These are phyloP conservation scores for Scalopus aquaticus DNA, from an alignment of 2,113 vertebrate genomes.

Conservation along the genomic window DNA sequence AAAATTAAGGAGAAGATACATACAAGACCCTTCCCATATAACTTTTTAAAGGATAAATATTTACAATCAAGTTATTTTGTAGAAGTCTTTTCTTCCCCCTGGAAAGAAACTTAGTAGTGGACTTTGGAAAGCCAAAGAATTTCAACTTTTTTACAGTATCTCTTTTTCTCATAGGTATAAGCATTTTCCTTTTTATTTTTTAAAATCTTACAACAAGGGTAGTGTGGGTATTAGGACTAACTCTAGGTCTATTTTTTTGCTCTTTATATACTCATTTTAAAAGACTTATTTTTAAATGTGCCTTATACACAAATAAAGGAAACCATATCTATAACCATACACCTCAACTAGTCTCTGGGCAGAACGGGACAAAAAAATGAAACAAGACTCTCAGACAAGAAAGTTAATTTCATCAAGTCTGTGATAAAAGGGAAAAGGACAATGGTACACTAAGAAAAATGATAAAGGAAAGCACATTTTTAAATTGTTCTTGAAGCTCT, in stretches of 20 bases:
- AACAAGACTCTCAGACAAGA: background rate
- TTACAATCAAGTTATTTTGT: background rate
- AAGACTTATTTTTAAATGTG: background rate
- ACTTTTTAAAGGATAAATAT: background rate
- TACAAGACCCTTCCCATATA: background rate
- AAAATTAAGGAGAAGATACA: background rate
- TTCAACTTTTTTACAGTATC: background rate
- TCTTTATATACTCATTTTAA: background rate
- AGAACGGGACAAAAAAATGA: background rate
- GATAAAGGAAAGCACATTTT: background rate
- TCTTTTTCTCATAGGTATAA: background rate
- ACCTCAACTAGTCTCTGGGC: background rate
- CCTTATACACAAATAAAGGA: slow-evolving; percentile 11
- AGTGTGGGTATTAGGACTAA: background rate
- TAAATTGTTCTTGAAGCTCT: background rate
- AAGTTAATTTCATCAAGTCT: slow-evolving; percentile 15
- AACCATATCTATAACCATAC: background rate
- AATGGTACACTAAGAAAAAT: slow-evolving; percentile 18
- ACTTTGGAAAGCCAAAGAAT: background rate
- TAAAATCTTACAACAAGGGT: background rate
- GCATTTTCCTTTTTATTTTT: background rate
- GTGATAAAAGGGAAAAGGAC: background rate
- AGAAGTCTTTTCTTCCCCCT: background rate
- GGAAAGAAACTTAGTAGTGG: background rate
- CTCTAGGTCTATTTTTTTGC: background rate